Base-by-base conservation (phyloP, 2,113 vertebrate species). In the Coregonus clupeaformis region DNA sequence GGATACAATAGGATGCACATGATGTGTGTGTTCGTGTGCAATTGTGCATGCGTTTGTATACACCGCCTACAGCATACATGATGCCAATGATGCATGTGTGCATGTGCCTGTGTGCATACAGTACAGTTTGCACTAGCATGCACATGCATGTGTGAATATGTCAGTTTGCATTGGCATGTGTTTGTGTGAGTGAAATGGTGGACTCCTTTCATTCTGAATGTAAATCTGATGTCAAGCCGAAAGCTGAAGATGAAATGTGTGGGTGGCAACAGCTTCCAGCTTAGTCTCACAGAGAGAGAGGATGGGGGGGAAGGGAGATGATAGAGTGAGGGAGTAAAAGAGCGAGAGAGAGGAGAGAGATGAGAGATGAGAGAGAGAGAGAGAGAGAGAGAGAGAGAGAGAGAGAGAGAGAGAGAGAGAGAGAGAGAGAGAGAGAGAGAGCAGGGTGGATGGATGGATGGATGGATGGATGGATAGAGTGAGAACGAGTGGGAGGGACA, bases 221-320 rank as follows among this genome's bases (percentile, higher is more conserved):
- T 92, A 92, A 92, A 92, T 91, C 89, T 91, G 91, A 90, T 92
- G 90, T 90, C 84, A 85, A 85, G 86, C 93, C 83, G 88, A 88
- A 88, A 77, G 84, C 86, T 86, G 84, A 87, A 89, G 86, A 87
- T 89, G 77, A 88, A 91, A 86, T 64, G 92, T 87, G 92, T 92
- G 92, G 92, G 93, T 84, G 91, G 89, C 82, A 86, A 87, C 82
- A 82, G 92, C 91, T 93, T 90, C 90, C 84, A 92, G 91, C 92
- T 91, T 82, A 89, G 87, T 91, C 86, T 87, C 83, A 88, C 72
- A 70, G 76, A 70, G 66, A 70, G 76, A 68, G 42, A 70, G 71
- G 73, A 68, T 63, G 69, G 71, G 36, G 36, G 55, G 64, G n/a
- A 49, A 36, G 30, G 20, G 52, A 25, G 32, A 25, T 32, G 27